Conservation (phyloP, 2,113 vertebrate species). For the Phrynosoma platyrhinos region DNA sequence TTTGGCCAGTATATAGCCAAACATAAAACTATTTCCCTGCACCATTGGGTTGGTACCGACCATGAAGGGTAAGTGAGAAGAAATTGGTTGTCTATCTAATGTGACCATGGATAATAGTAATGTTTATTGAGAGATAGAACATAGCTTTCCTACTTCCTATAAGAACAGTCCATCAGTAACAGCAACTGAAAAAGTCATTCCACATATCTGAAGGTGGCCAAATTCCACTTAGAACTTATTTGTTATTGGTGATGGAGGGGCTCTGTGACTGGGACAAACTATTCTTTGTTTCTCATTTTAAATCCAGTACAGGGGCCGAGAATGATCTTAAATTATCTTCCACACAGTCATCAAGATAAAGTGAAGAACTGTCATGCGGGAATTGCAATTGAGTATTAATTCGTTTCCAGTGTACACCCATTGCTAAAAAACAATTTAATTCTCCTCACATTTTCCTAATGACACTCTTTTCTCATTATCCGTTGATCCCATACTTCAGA, state of each 20-base stretch:
- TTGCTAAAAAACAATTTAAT: slow-evolving; percentile 42
- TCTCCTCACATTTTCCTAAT: slow-evolving; percentile 23
- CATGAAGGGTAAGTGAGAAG: too few relatives aligned
- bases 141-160: background rate
- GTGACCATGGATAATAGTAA: background rate
- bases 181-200: background rate
- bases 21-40: too few relatives aligned
- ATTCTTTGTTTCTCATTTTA: slow-evolving; percentile 3
- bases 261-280: background rate
- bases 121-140: too few relatives aligned
- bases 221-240: background rate
- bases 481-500: background rate
- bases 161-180: background rate
- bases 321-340: background rate
- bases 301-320: background rate
- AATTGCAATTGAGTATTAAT: slow-evolving; percentile 29
- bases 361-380: background rate
- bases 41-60: too few relatives aligned
- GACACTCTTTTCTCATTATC: slow-evolving; percentile 1
- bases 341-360: background rate
- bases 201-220: background rate
- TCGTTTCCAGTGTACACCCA: background rate
- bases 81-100: background rate
- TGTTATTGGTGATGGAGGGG: background rate
- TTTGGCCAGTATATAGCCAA: too few relatives aligned